Base-by-base conservation (phyloP, 2,888 invertebrate genomes). In the Cantharis flavilabris region DNA sequence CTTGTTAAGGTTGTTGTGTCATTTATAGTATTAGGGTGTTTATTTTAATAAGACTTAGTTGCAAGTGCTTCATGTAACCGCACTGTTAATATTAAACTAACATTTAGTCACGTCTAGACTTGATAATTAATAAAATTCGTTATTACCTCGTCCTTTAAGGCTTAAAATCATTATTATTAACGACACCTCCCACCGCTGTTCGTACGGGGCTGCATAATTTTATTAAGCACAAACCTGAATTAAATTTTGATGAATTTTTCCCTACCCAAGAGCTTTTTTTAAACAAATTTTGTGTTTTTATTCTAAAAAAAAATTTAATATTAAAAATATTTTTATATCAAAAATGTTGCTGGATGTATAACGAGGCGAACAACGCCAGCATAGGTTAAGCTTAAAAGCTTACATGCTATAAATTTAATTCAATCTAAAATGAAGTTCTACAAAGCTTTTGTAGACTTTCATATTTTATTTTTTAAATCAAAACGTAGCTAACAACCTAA, bases 21-120 rank as follows among this genome's bases (percentile, higher is more conserved):
- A 67, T 67, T 67, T 67, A 67, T 26, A 26, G 23, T 23, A 26
- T 67, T 67, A 67, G 23, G 65, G 65, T 49, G 49, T 49, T 49
- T 49, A 49, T 49, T 49, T 49, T 49, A 49, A 26, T 67, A 18
- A 26, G 65, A 23, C 26, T 73, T 73, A 63, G n/a, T 30, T 73
- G 63, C 70, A 70, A 49, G 69, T 30, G 63, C 30, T 62, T 63
- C 63, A 62, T 30, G 16, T 20, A 16, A 62, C 62, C 62, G 23
- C 49, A 67, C 67, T 49, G 30, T 63, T 72, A 72, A 72, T 49
- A 72, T 65, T 65, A 72, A 72, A 65, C 20, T 33, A 67, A 49
- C 65, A 14, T 23, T 62, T 71, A 67, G 23, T 71, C 72, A 30
- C 49, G 72, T 72, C 72, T 67, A 72, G 72, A 67, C 72, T n/a